Evolutionary conservation across 2,797 vertebrate genomes (phyloP).

Genomic region (Bucorvus abyssinicus): DNA sequence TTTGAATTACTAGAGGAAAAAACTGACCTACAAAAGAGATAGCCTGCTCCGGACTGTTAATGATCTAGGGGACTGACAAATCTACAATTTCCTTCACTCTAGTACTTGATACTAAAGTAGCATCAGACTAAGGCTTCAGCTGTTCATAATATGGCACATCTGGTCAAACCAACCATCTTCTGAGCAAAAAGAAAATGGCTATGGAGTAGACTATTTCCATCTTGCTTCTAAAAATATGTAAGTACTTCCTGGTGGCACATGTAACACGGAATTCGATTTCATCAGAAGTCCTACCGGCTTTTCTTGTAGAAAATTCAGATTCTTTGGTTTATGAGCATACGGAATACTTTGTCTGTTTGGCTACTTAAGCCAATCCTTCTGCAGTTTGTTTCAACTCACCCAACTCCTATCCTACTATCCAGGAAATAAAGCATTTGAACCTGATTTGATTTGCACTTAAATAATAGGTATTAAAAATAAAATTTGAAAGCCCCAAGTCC

Average conservation of each 20-base stretch:
- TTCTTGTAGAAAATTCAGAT: neutral
- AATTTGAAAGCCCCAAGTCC: neutral
- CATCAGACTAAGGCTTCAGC: neutral
- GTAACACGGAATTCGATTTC: neutral
- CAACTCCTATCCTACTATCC: neutral
- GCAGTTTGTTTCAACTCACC: neutral
- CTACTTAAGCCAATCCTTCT: neutral
- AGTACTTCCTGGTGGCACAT: neutral
- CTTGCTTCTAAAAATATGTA: neutral
- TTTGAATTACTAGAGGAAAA: neutral
- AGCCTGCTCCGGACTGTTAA: neutral
- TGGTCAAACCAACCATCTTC: neutral
- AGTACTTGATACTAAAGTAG: neutral
- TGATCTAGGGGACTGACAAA: neutral
- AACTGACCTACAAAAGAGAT: neutral
- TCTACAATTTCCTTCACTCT: neutral
- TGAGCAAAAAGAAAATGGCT: neutral
- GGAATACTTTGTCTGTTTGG: neutral
- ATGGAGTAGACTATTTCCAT: neutral
- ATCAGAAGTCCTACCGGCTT: neutral
- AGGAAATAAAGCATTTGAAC: neutral
- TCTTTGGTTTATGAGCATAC: constrained; percentile 44
- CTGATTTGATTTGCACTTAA: constrained; percentile 1
- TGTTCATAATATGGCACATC: neutral
- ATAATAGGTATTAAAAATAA: neutral